Percentiles rank a stretch among this genome's conserved stretches.
phyloP scores from a whole-genome alignment of 2,888 invertebrate species.

The Piscicola geometra region DNA sequence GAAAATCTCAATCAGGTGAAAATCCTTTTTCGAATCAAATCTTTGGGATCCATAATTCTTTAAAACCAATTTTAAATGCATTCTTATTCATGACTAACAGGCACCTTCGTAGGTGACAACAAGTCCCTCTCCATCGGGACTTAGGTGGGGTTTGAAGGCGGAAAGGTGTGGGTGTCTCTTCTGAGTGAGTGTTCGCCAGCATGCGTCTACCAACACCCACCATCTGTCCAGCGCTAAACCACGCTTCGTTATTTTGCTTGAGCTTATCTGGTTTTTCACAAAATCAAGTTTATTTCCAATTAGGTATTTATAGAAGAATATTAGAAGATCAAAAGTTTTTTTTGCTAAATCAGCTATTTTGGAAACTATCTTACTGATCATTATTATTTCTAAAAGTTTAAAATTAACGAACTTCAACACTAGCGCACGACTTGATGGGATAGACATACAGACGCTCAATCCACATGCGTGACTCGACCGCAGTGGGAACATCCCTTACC shows the following conservation, averaged over 20 bases:
- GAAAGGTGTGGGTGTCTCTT: constrained; percentile 77
- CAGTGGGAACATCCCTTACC: background rate
- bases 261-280: constrained; percentile 62
- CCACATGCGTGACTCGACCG: background rate
- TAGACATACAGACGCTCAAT: constrained; percentile 66
- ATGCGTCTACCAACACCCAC: constrained; percentile 83
- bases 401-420: constrained; percentile 59
- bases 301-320: too few relatives aligned
- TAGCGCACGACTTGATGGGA: constrained; percentile 85
- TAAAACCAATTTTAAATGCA: background rate
- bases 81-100: background rate
- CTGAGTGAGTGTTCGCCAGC: constrained; percentile 80
- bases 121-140: constrained; percentile 59
- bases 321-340: too few relatives aligned
- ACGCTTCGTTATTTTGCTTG: constrained; percentile 70
- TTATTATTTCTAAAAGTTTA: background rate
- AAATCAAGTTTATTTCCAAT: too few relatives aligned
- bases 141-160: constrained; percentile 69
- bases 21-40: too few relatives aligned
- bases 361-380: too few relatives aligned
- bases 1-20: too few relatives aligned
- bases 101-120: constrained; percentile 39
- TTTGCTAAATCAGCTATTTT: too few relatives aligned
- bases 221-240: constrained; percentile 83
- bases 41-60: too few relatives aligned